These are phyloP conservation scores for Caerostris extrusa DNA, from an alignment of 1,140 invertebrate genomes.

Conservation along the genomic window DNA sequence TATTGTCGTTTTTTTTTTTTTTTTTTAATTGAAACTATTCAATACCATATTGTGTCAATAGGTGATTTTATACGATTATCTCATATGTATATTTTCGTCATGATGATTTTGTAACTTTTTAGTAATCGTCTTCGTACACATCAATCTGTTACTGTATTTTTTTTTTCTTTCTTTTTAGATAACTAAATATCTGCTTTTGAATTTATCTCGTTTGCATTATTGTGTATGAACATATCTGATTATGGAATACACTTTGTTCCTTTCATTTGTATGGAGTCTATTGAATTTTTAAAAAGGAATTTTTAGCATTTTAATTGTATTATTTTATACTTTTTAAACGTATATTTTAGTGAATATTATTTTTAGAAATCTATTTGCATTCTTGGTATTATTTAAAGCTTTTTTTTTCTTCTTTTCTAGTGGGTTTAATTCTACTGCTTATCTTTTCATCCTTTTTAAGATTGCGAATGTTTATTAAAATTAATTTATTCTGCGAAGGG, in stretches of 20 bases:
- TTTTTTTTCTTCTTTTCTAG: background rate
- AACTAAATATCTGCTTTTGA: no score
- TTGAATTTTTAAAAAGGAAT: background rate
- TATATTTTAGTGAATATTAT: background rate
- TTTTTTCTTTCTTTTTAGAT: no score
- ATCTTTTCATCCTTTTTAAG: background rate
- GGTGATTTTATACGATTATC: background rate
- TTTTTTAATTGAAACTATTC: background rate
- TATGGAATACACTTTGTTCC: background rate
- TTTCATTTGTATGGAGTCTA: background rate
- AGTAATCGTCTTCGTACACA: background rate
- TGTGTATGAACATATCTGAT: background rate
- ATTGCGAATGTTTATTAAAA: background rate
- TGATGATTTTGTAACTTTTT: slow-evolving; percentile 7
- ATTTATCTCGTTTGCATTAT: background rate
- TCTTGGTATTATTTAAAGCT: background rate
- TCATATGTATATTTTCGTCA: background rate
- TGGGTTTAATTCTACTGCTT: background rate
- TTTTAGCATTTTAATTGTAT: background rate
- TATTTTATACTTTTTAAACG: background rate
- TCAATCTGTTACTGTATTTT: background rate
- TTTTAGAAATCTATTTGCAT: background rate
- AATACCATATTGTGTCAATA: background rate
- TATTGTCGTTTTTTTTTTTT: background rate
- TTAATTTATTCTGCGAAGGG: background rate